Conservation (phyloP, 2,888 invertebrate species). For the Boloria euphrosyne region DNA sequence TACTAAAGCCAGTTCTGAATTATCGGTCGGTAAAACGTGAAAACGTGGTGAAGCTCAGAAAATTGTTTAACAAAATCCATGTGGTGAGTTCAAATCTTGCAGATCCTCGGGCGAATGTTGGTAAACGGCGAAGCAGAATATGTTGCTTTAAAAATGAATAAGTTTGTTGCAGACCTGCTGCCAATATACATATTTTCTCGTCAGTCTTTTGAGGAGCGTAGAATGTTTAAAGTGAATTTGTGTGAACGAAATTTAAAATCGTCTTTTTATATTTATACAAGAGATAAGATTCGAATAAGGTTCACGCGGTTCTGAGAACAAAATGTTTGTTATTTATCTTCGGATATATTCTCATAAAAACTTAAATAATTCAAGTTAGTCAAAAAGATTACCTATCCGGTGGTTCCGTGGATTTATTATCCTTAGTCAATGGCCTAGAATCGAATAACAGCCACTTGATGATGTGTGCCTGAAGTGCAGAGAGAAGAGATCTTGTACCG, state of each 20-base stretch:
- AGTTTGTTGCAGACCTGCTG: background rate
- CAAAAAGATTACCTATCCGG: conserved; percentile 77
- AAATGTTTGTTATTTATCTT: too few relatives aligned
- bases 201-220: too few relatives aligned
- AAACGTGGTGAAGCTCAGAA: conserved; percentile 31
- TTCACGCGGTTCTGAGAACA: too few relatives aligned
- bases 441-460: conserved; percentile 87
- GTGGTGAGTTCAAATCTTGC: conserved; percentile 19
- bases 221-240: background rate
- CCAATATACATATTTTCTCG: too few relatives aligned
- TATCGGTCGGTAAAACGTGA: conserved; percentile 40
- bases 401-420: conserved; percentile 72
- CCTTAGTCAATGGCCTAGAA: conserved; percentile 69
- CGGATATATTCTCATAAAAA: too few relatives aligned
- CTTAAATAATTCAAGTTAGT: too few relatives aligned
- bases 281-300: too few relatives aligned
- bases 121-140: conserved; percentile 26
- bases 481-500: conserved; percentile 84
- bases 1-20: conserved; percentile 40
- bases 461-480: conserved; percentile 86
- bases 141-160: conserved; percentile 4
- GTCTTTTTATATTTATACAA: too few relatives aligned
- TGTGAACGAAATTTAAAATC: too few relatives aligned
- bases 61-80: conserved; percentile 30
- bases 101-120: conserved; percentile 7